Evolutionary conservation across 2,113 vertebrate genomes (phyloP), one percentile per base, ranked within the genome.

Genomic region (Scartelaos histophorus): DNA sequence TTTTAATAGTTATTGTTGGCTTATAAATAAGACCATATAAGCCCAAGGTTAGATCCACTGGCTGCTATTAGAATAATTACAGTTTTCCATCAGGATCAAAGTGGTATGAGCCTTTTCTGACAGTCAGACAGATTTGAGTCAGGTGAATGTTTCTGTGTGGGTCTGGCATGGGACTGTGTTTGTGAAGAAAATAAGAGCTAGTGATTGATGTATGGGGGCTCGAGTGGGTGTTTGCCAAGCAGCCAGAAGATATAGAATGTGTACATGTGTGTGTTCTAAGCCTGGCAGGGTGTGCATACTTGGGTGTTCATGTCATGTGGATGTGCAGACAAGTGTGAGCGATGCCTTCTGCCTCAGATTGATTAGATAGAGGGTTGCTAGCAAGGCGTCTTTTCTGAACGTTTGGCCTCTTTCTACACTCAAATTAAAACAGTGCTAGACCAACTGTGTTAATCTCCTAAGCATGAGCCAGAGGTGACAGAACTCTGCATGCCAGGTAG

Each of bases 141-240:
- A 60, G 58, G 56, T 70, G 38, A 34, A 71, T 74, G 62, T 77
- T 75, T 79, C 61, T 51, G 21, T 66, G 70, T 64, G 66, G 65
- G 56, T 75, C 25, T 51, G 67, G 76, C 68, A 64, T 22, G 29
- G 62, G 74, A 57, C 66, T 79, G 84, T 68, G 73, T 73, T 79
- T 71, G 64, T 80, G 57, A 66, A 34, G 68, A 62, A 64, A 73
- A 71, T 78, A 75, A 68, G 57, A 71, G 56, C 53, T 7, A 11
- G 75, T 84, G 86, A 87, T 86, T 85, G 86, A 90, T 90, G 79
- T 81, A 68, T 75, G 73, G 58, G 25, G 75, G 78, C 56, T 82
- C 82, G 79, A 9, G 67, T 86, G 71, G 82, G 78, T 80, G 78
- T 68, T 45, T 58, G 78, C 75, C 70, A 77, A 80, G 80, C 82